These are phyloP conservation scores for Brotula barbata DNA, from an alignment of 2,797 vertebrate genomes.

Conservation along the genomic window DNA sequence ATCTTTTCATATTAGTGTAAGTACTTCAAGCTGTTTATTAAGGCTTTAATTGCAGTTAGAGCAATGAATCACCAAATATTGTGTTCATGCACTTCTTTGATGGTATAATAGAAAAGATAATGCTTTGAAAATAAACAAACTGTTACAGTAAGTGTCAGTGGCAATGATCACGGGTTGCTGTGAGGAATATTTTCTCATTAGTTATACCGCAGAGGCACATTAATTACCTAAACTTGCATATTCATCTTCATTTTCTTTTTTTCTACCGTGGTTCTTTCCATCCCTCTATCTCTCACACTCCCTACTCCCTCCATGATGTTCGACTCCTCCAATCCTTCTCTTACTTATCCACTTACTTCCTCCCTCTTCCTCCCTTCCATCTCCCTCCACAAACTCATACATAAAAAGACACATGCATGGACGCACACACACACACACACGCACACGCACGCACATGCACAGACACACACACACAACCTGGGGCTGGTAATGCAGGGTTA, in stretches of 20 bases:
- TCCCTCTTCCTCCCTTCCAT: conserved; percentile 41
- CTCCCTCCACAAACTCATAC: conserved; percentile 28
- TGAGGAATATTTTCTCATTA: conserved; percentile 53
- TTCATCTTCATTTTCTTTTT: conserved; percentile 57
- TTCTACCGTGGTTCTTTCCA: conserved; percentile 15
- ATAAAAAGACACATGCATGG: conserved; percentile 25
- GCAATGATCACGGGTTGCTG: conserved; percentile 47
- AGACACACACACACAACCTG: conserved; percentile 49
- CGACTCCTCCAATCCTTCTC: conserved; percentile 58
- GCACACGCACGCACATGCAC: conserved; percentile 27
- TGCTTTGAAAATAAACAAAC: conserved; percentile 37
- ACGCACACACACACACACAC: conserved; percentile 28
- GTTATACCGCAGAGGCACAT: conserved; percentile 43
- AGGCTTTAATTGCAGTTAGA: not conserved
- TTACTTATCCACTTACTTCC: conserved; percentile 67
- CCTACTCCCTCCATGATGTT: conserved; percentile 33
- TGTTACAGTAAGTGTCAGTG: conserved; percentile 34
- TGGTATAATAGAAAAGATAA: conserved; percentile 29
- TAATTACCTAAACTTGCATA: conserved; percentile 54
- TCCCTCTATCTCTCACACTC: conserved; percentile 38
- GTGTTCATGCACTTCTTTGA: conserved; percentile 3
- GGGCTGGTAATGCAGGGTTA: conserved; percentile 88
- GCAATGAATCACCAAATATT: not conserved
- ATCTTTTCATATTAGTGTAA: not conserved
- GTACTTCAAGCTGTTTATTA: not conserved